Evolutionary conservation across 2,888 invertebrate genomes (phyloP), one percentile per base, ranked within the genome.

Genomic region (Anarsia innoxiella): DNA sequence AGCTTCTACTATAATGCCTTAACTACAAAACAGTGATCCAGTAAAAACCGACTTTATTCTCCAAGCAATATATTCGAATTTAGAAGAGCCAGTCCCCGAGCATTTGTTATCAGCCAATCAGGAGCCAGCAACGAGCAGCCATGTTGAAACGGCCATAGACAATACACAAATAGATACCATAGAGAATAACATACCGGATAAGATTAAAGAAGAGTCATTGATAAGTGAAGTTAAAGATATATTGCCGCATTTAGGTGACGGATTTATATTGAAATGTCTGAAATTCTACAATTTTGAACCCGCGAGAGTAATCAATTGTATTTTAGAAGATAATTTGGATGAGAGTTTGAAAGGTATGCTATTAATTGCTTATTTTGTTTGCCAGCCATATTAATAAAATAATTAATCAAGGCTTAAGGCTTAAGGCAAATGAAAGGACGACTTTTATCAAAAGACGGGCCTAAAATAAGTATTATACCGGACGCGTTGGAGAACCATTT

Each of bases 211-310:
- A 32, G 76, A 84, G 35, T 84, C 85, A 0, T 69, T 89, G 27
- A 88, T 92, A 13, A 80, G 85, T 13, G 87, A 88, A 73, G 90
- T 93, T 0, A 90, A 89, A 53, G 93, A 93, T 58, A 83, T 96
- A 39, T 78, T 97, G 29, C 93, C 94, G 1, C 89, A 95, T 72
- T 82, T 95, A 31, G 95, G 95, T 0, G 92, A 92, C 55, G 94
- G 89, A 0, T 89, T 89, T 43, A 86, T 91, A 19, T 73, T 94
- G 71, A 88, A 88, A 59, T 92, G 95, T 52, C 77, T 97, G 36
- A 87, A 92, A 51, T 88, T 92, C 56, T 95, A 93, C 56, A 89
- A 92, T 12, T 92, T 90, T 66, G 88, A 91, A 51, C 85, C 90
- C 0, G 92, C 91, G 48, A 87, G 88, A 49, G 94, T 95, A 2